Evolutionary conservation across 2,113 vertebrate genomes (phyloP).

Genomic region (Gallinago media): DNA sequence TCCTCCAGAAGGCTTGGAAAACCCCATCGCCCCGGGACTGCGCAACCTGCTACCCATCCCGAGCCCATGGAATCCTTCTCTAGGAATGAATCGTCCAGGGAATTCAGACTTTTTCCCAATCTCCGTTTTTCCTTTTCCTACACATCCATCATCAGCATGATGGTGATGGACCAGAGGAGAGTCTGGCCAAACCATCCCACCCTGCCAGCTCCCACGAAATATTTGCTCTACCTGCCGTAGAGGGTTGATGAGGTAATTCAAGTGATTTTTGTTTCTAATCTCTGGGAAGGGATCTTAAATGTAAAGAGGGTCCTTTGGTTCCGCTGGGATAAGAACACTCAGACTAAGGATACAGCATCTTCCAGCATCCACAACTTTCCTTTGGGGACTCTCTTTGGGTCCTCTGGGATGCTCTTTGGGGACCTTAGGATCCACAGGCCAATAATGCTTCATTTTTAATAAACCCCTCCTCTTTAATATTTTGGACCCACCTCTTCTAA

Average conservation of each 20-base stretch:
- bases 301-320: background rate
- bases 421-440: background rate
- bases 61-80: rapidly evolving
- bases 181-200: background rate
- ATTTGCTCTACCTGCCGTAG: background rate
- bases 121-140: background rate
- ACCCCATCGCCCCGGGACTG: background rate
- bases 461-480: no score
- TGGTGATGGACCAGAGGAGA: background rate
- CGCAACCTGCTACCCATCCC: background rate
- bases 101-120: background rate
- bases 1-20: background rate
- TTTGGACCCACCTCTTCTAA: background rate
- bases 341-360: background rate
- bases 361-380: background rate
- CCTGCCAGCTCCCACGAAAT: background rate
- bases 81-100: background rate
- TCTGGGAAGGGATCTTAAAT: background rate
- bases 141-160: background rate
- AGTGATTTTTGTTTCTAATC: background rate
- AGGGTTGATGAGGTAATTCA: background rate
- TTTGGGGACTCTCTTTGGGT: no score
- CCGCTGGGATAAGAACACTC: background rate
- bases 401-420: background rate
- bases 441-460: background rate